phyloP scores from a whole-genome alignment of 2,797 vertebrate species.

The Columba guinea region DNA sequence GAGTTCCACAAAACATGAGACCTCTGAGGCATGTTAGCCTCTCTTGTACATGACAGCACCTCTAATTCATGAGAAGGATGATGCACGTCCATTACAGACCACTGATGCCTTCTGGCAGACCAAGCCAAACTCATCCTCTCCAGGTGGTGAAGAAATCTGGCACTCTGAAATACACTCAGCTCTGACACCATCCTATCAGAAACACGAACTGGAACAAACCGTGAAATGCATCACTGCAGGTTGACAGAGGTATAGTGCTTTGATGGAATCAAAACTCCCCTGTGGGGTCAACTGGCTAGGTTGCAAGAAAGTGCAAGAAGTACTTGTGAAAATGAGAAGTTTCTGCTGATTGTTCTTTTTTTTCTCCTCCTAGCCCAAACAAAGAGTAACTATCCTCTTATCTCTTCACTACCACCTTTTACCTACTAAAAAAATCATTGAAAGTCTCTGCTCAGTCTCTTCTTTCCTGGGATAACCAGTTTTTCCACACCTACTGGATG shows the following conservation, averaged over 20 bases:
- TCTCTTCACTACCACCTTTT: not conserved
- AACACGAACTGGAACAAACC: not conserved
- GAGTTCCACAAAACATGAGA: not conserved
- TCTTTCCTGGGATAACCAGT: not conserved
- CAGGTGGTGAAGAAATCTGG: not conserved
- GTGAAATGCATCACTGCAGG: not conserved
- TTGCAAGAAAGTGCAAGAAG: not conserved
- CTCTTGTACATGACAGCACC: not conserved
- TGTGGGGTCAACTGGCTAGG: not conserved
- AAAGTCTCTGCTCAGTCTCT: not conserved
- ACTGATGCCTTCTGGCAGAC: not conserved
- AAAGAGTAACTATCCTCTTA: not conserved
- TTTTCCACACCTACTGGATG: not conserved
- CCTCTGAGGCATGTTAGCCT: not conserved
- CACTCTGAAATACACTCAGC: not conserved
- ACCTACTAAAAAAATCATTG: not conserved
- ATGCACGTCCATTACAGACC: not conserved
- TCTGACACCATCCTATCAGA: fast-evolving
- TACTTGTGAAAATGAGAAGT: not conserved
- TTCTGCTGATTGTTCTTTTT: not conserved
- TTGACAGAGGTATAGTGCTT: not conserved
- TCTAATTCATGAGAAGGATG: not conserved
- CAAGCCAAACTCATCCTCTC: not conserved
- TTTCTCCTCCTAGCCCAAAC: not conserved
- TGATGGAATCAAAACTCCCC: not conserved